Base-by-base conservation (phyloP, 2,888 invertebrate genomes). In the Caenorhabditis sp. region DNA sequence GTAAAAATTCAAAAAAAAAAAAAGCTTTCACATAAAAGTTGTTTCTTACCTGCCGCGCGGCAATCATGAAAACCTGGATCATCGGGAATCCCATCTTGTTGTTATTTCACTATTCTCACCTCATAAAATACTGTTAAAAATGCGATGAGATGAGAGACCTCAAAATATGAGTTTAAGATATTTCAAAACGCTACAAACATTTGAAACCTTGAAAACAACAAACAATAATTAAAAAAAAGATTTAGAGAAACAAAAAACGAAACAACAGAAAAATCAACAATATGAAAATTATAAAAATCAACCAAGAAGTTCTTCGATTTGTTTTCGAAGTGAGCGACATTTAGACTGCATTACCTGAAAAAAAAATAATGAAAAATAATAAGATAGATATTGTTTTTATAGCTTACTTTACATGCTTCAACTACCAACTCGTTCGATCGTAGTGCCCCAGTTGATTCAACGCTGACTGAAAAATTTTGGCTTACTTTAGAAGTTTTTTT, bases 381-480 rank as follows among this genome's bases (percentile, higher is more conserved):
- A 10, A 4, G 43, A 43, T 54, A 14, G 17, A 58, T 1, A 24
- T 58, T n/a, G n/a, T n/a, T 4, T 31, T 31, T 31, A 31, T 6
- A 31, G 10, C 43, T 14, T 17, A 43, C 68, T 66, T 74, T 70
- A 59, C 88, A 87, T 3, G 86, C 86, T n/a, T 84, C 88, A 1
- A 81, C 81, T 1, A 84, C 85, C 50, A 85, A 71, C 21, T 80
- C 79, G 23, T 69, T 55, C 19, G 83, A 69, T 53, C 66, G 65
- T 65, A 87, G 65, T 1, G 87, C 85, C n/a, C 88, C 88, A 10
- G 85, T 84, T 10, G 87, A 86, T 66, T 88, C 88, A 8, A 88
- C 85, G 50, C 81, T 83, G 78, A 88, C 86, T 86, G 71, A 66
- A 85, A 78, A 59, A n/a, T n/a, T n/a, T n/a, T n/a, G n/a, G n/a